Conservation (phyloP, 2,797 vertebrate species). For the Corythornis leucogaster region DNA sequence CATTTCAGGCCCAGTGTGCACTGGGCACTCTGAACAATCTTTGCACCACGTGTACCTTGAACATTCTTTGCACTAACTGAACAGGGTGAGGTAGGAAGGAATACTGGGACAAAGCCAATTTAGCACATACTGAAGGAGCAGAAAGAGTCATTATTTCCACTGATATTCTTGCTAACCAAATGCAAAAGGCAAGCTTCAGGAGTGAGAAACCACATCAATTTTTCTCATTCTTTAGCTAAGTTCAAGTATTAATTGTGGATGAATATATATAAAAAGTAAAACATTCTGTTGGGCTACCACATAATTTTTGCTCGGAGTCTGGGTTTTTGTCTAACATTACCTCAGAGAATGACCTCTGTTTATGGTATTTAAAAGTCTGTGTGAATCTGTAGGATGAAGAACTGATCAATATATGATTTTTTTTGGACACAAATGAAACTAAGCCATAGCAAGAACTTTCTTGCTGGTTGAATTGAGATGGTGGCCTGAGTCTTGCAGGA, state of each 20-base stretch:
- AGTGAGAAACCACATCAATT: neutral
- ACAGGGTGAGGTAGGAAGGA: neutral
- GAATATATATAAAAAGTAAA: neutral
- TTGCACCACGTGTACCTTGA: neutral
- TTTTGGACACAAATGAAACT: neutral
- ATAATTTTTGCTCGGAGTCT: neutral
- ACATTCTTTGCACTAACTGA: neutral
- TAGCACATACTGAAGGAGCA: neutral
- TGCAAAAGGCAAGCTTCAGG: neutral
- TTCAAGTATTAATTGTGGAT: neutral
- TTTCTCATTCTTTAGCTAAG: neutral
- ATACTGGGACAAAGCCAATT: neutral
- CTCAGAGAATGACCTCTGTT: neutral
- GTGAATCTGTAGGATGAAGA: neutral
- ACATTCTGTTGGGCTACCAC: neutral
- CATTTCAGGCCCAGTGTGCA: neutral
- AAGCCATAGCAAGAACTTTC: neutral
- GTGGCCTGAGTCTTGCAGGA: neutral
- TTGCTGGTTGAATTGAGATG: neutral
- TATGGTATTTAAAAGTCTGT: neutral
- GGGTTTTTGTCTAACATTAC: neutral
- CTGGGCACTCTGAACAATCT: neutral
- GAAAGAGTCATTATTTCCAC: slow-evolving; percentile 7
- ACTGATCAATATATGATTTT: neutral
- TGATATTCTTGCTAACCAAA: neutral